Base-by-base conservation (phyloP, 2,113 vertebrate species). In the Hoplias malabaricus region DNA sequence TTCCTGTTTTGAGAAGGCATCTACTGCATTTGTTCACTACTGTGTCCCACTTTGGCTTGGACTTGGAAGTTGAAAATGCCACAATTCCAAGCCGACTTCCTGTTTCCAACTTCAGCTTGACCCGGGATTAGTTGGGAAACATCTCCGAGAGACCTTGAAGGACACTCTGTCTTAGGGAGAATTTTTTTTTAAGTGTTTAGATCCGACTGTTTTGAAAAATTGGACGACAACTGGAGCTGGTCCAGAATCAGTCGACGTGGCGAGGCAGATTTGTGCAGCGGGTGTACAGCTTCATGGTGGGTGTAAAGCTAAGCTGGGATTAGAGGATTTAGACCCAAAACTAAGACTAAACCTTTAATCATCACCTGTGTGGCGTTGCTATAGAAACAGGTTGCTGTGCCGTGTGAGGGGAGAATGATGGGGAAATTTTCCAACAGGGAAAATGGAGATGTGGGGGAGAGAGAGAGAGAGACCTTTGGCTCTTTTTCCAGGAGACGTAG, bases 401-500 rank as follows among this genome's bases (percentile, higher is more conserved):
- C 6, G 14, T 40, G 27, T 56, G 5, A 46, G 2, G 1, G 27
- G 2, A 0, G 13, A 12, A n/a, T n/a, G 8, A 12, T 53, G 57
- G 31, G 6, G 16, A 36, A 50, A 33, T 16, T 46, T 73, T 16
- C 2, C 1, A 4, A 31, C 13, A 12, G 5, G 19, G 6, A 27
- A 33, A 48, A n/a, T 34, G 65, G 54, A 54, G 40, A 34, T 43
- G 36, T 33, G 23, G 40, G 57, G n/a, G 33, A 69, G 33, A 61
- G 5, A 33, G 53, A 36, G 6, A 61, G 19, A 68, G 36, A 59
- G 23, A 40, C 38, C 46, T 34, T 56, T 70, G 31, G 66, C 56
- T 75, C 66, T 76, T 65, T 25, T 86, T 88, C 79, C 66, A 71
- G 29, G 8, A 0, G 38, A 69, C 48, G 43, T 6, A 54, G 50